phyloP scores from a whole-genome alignment of 2,888 invertebrate genomes.

The Syrista parreyssii region DNA sequence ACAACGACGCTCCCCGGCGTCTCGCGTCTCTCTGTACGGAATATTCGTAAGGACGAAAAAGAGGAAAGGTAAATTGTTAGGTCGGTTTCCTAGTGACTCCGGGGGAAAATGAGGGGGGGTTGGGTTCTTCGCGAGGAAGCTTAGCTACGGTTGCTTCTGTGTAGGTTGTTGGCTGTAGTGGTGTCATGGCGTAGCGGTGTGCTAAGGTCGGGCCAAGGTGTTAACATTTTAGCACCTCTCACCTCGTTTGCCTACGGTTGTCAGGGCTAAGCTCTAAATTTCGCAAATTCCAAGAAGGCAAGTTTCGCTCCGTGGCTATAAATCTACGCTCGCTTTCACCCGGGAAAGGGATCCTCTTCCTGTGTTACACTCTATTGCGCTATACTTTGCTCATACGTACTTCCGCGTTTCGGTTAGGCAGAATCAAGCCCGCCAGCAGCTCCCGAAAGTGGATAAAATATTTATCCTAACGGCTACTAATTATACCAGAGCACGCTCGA shows the following conservation, averaged over 20 bases:
- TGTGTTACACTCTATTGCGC: not conserved
- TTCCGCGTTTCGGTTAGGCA: not conserved
- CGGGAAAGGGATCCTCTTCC: not conserved
- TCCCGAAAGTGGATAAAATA: slow-evolving; percentile 34
- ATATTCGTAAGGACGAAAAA: not conserved
- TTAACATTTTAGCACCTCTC: slow-evolving; percentile 41
- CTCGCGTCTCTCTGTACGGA: not conserved
- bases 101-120: not conserved
- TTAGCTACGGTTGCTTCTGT: not conserved
- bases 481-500: slow-evolving; percentile 9
- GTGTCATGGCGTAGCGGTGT: not conserved
- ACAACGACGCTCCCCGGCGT: not conserved
- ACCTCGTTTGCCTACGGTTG: slow-evolving; percentile 28
- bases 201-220: slow-evolving; percentile 29
- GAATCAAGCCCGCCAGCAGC: not conserved
- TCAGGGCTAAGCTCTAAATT: slow-evolving; percentile 47
- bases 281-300: slow-evolving; percentile 50
- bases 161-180: not conserved
- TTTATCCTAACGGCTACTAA: slow-evolving; percentile 46
- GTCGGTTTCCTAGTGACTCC: slow-evolving; percentile 13
- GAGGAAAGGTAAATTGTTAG: not conserved
- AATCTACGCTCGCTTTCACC: slow-evolving; percentile 33
- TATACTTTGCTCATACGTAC: not conserved
- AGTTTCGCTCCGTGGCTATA: slow-evolving; percentile 41
- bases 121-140: slow-evolving; percentile 17